A percentile compares a stretch with the other conserved stretches of the same genome.
These are phyloP conservation scores for Calameuta filiformis DNA, from an alignment of 2,888 invertebrate genomes.

Conservation along the genomic window DNA sequence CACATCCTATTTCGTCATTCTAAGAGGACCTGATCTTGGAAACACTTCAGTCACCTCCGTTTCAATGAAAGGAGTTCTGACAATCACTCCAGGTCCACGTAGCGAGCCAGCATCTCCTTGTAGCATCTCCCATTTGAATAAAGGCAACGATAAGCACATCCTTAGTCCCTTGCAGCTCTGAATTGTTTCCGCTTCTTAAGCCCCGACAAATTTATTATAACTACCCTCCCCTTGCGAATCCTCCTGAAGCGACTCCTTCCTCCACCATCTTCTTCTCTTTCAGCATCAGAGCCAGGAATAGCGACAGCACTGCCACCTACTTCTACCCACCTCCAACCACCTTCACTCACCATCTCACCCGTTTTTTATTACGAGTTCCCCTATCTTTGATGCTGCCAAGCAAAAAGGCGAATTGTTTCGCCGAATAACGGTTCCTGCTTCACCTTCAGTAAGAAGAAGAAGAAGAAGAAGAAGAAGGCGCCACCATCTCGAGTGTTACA, in stretches of 20 bases:
- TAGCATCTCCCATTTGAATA: slow-evolving; percentile 60
- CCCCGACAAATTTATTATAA: slow-evolving; percentile 65
- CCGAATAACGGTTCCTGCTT: slow-evolving; percentile 13
- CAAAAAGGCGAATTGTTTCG: slow-evolving; percentile 7
- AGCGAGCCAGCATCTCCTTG: slow-evolving; percentile 32
- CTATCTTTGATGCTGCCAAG: slow-evolving; percentile 7
- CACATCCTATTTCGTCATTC: neutral
- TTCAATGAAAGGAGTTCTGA: neutral
- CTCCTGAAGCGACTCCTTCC: neutral
- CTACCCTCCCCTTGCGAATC: slow-evolving; percentile 45
- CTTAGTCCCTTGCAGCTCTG: slow-evolving; percentile 61
- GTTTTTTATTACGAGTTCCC: slow-evolving; percentile 15
- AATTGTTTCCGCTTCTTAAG: slow-evolving; percentile 66
- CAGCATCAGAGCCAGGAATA: neutral
- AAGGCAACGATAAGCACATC: slow-evolving; percentile 65
- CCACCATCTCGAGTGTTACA: neutral
- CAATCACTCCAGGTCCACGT: neutral
- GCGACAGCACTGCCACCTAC: slow-evolving; percentile 4
- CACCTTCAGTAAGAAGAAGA: slow-evolving; percentile 14
- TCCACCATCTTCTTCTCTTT: neutral
- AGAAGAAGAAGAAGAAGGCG: neutral
- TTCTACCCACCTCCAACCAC: slow-evolving; percentile 13
- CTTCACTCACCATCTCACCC: slow-evolving; percentile 14
- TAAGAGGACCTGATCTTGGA: neutral
- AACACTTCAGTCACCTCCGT: neutral